Percentiles rank a stretch among this genome's conserved stretches.
Evolutionary conservation across 2,888 invertebrate species (phyloP).

Genomic region (Acanthosepion pharaonis): DNA sequence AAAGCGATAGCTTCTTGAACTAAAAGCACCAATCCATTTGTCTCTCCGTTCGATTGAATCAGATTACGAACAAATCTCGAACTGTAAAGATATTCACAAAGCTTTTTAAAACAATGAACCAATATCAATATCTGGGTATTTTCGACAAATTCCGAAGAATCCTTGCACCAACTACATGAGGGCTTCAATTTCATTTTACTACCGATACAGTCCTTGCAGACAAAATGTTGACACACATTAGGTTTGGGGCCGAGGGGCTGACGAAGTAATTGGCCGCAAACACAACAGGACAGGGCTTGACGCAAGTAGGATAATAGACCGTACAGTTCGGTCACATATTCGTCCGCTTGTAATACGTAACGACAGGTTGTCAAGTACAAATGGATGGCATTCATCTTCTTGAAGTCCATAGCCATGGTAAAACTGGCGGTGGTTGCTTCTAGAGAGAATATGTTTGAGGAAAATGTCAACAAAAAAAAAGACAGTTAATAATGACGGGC

Average conservation of each 20-base stretch:
- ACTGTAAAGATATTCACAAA: slow-evolving; percentile 86
- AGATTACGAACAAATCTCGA: slow-evolving; percentile 61
- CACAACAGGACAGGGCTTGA: slow-evolving; percentile 90
- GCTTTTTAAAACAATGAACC: slow-evolving; percentile 89
- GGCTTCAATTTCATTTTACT: slow-evolving; percentile 89
- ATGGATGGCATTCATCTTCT: slow-evolving; percentile 85
- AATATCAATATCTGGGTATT: slow-evolving; percentile 87
- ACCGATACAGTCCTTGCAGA: slow-evolving; percentile 88
- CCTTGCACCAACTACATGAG: slow-evolving; percentile 88
- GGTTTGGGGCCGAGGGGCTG: slow-evolving; percentile 87
- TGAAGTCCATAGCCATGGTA: not conserved
- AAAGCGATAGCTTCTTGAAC: slow-evolving; percentile 66
- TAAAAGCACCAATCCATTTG: slow-evolving; percentile 62
- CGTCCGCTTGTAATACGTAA: slow-evolving; percentile 84
- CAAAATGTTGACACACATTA: slow-evolving; percentile 87
- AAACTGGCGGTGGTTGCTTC: not conserved
- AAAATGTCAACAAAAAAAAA: not conserved
- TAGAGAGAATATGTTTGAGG: not conserved
- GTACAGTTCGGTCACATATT: slow-evolving; percentile 87
- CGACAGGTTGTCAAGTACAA: slow-evolving; percentile 88
- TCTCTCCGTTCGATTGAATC: slow-evolving; percentile 60
- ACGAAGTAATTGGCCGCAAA: slow-evolving; percentile 87
- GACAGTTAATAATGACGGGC: not conserved
- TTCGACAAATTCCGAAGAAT: slow-evolving; percentile 86
- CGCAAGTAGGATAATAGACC: slow-evolving; percentile 88